phyloP scores from a whole-genome alignment of 2,113 vertebrate genomes.

The Pelecanus crispus region DNA sequence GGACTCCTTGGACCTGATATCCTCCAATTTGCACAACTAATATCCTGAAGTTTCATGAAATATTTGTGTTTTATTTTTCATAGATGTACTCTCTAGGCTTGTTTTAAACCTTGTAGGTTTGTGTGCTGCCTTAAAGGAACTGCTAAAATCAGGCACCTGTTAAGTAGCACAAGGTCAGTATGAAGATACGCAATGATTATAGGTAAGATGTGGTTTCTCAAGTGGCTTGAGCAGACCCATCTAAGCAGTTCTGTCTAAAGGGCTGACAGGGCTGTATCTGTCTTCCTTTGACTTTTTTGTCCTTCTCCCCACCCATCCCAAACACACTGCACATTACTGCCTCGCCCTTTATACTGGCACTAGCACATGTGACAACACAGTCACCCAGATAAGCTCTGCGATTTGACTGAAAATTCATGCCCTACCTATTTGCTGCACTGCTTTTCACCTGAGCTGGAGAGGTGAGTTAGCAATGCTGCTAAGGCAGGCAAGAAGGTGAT shows the following conservation, averaged over 20 bases:
- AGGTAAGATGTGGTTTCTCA: not conserved
- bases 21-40: not conserved
- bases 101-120: not conserved
- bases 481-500: not conserved
- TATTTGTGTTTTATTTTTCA: not conserved
- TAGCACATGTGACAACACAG: fast-evolving
- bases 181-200: not conserved
- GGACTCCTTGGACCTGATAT: not conserved
- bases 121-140: not conserved
- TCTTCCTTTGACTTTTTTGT: not conserved
- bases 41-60: not conserved
- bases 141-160: not conserved
- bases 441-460: not conserved
- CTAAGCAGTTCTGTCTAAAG: not conserved
- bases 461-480: not conserved
- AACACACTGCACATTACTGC: not conserved
- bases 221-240: not conserved
- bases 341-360: not conserved
- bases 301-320: not conserved
- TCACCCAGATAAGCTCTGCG: not conserved
- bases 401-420: not conserved
- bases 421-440: not conserved
- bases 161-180: not conserved
- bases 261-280: not conserved
- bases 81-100: not conserved